Evolutionary conservation across 2,888 invertebrate genomes (phyloP).

Genomic region (Cephonodes hylas): DNA sequence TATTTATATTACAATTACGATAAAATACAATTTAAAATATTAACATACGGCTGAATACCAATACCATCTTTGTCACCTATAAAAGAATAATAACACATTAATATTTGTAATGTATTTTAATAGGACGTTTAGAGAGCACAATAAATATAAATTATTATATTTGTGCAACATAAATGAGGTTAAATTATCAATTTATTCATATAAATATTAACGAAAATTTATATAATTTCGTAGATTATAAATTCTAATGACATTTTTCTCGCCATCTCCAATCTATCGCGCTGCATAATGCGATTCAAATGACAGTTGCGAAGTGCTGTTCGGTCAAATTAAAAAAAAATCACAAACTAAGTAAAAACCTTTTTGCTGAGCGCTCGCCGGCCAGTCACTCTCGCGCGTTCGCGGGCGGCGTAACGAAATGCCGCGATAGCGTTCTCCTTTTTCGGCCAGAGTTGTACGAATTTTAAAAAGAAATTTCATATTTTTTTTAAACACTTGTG

Average conservation of each 20-base stretch:
- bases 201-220: not conserved
- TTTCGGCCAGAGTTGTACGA: conserved; percentile 18
- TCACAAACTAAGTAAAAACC: conserved; percentile 18
- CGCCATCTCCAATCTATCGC: not conserved
- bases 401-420: conserved; percentile 44
- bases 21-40: too few species aligned
- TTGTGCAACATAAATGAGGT: too few species aligned
- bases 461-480: conserved; percentile 21
- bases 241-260: not conserved
- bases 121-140: too few species aligned
- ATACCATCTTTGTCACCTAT: too few species aligned
- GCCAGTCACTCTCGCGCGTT: conserved; percentile 58
- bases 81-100: too few species aligned
- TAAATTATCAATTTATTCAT: not conserved
- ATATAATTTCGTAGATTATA: not conserved
- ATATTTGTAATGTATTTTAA: too few species aligned
- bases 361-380: conserved; percentile 18
- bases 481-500: conserved; percentile 14
- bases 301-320: conserved; percentile 13
- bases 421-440: conserved; percentile 30
- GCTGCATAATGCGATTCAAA: not conserved
- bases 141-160: too few species aligned
- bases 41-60: too few species aligned
- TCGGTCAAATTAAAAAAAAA: conserved; percentile 18
- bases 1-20: too few species aligned